phyloP scores from a whole-genome alignment of 2,888 invertebrate species.

The Norana najaformis region DNA sequence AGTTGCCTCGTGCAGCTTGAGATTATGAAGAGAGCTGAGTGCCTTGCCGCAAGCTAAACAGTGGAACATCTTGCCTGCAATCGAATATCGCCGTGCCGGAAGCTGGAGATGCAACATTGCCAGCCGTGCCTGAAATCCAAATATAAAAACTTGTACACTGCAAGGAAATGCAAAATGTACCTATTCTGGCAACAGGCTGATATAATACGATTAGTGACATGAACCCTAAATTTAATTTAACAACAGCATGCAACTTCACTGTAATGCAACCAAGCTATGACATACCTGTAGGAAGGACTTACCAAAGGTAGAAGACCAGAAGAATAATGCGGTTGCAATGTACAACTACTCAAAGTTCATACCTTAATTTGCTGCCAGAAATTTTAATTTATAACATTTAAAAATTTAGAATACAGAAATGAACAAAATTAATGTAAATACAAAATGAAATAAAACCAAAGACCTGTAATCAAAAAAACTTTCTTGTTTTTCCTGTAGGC shows the following conservation, averaged over 20 bases:
- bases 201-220: no score
- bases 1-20: slow-evolving; percentile 38
- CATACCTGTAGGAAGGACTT: background rate
- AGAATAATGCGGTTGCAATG: background rate
- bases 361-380: background rate
- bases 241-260: no score
- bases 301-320: background rate
- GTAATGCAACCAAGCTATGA: background rate
- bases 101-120: slow-evolving; percentile 31
- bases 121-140: background rate
- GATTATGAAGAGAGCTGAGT: slow-evolving; percentile 55
- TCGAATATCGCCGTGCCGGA: slow-evolving; percentile 22
- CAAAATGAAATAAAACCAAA: no score
- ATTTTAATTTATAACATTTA: background rate
- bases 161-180: background rate
- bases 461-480: no score
- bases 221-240: no score
- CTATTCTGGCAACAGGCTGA: background rate
- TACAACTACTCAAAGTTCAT: background rate
- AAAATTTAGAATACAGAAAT: background rate
- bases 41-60: slow-evolving; percentile 37
- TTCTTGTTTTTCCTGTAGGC: no score
- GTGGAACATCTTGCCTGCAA: slow-evolving; percentile 28
- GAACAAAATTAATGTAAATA: background rate
- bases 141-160: background rate